Evolutionary conservation across 1,140 invertebrate genomes (phyloP), one percentile per base, ranked within the genome.

Genomic region (Stenopsyche tienmushanensis): DNA sequence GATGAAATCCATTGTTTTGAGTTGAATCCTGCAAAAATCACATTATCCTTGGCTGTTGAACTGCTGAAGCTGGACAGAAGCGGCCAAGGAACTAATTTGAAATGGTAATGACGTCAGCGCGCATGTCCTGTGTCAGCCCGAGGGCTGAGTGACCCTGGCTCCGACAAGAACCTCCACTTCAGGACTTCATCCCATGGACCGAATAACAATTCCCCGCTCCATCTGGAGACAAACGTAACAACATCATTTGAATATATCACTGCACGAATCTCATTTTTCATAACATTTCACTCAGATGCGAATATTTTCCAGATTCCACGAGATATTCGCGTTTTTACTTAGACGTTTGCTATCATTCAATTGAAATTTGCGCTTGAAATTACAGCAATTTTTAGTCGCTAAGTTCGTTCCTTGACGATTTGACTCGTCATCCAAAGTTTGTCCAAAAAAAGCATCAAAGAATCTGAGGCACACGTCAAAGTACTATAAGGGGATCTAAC

Each of bases 81-180:
- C 57, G 57, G 57, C 42, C 57, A 39, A 62, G 60, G 45, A 62
- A 62, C 60, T 62, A 62, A 62, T 62, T 62, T 62, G 60, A 62
- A 62, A 62, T 62, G 60, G 60, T 52, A 62, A 62, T 62, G 60
- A 34, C 60, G 57, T 60, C 60, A 53, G 24, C 47, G 57, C 60
- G 52, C 60, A 62, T 60, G 57, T 60, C 57, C 57, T 18, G 20
- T 41, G 57, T 60, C 57, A 47, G 55, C 23, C 13, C 42, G 39
- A 26, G 15, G 23, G 24, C 20, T 47, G 44, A 47, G 44, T 47
- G 57, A 60, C 57, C 44, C 44, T 17, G 57, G 54, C 34, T 41
- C 18, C 42, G 24, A 34, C 21, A 47, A 47, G 57, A 44, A 47
- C 57, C 55, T 58, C 55, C 23, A 24, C 23, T 29, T 20, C 52